phyloP scores from a whole-genome alignment of 2,797 vertebrate genomes.

The Lindbergichthys nudifrons region DNA sequence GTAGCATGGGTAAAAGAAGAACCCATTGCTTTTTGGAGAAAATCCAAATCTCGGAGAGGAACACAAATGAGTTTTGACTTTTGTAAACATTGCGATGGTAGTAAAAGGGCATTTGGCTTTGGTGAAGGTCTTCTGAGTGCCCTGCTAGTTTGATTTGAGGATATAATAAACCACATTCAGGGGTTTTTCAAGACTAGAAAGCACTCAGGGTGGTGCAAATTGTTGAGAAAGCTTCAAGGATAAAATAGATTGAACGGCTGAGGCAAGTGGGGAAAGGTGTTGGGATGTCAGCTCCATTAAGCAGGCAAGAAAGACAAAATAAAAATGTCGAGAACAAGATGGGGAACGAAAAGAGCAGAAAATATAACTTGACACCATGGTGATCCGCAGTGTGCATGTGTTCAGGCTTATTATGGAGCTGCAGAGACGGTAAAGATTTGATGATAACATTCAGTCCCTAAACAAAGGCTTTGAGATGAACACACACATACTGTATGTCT shows the following conservation, averaged over 20 bases:
- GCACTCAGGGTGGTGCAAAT: neutral
- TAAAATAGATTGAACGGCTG: neutral
- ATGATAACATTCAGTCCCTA: slow-evolving; percentile 9
- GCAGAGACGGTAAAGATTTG: neutral
- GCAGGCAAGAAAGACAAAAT: neutral
- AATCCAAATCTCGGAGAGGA: too few relatives aligned
- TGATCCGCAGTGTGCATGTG: neutral
- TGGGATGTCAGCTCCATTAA: neutral
- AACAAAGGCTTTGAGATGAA: neutral
- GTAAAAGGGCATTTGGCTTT: too few relatives aligned
- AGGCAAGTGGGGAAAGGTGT: neutral
- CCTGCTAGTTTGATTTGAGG: neutral
- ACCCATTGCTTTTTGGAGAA: too few relatives aligned
- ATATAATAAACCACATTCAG: neutral
- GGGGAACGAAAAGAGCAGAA: neutral
- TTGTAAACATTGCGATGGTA: too few relatives aligned
- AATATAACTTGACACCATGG: neutral
- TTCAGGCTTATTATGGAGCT: neutral
- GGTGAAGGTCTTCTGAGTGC: too few relatives aligned
- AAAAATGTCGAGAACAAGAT: neutral
- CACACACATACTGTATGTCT: neutral
- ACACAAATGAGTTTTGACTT: too few relatives aligned
- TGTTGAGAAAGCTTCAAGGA: neutral
- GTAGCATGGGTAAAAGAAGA: too few relatives aligned
- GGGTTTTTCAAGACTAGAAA: neutral